A percentile compares a stretch with the other conserved stretches of the same genome.
Evolutionary conservation across 1,140 invertebrate species (phyloP).

Genomic region (Drosophila burlai): DNA sequence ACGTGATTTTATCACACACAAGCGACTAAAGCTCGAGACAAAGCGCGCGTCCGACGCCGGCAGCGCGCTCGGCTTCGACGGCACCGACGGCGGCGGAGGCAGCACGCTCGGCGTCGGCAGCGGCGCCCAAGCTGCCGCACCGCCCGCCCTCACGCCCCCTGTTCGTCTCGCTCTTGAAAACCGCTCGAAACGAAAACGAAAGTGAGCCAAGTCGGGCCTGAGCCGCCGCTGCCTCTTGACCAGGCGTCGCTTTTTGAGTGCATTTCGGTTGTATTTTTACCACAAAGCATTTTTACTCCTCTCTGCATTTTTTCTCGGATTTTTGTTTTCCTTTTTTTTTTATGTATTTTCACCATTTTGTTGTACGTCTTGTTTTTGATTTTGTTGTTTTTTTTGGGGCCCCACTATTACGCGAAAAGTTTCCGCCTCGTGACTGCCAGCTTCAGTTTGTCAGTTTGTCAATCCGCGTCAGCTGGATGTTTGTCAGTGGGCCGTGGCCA

Average conservation of each 20-base stretch:
- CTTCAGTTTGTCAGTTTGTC: conserved; percentile 50
- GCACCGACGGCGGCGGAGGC: conserved; percentile 12
- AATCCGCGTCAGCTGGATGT: conserved; percentile 41
- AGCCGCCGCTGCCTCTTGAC: conserved; percentile 47
- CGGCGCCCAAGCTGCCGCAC: conserved; percentile 5
- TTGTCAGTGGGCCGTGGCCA: conserved; percentile 55
- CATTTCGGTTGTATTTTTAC: conserved; percentile 3
- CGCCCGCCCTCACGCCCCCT: background rate
- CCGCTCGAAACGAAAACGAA: conserved; percentile 65
- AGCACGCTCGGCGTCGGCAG: conserved; percentile 35
- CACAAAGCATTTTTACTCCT: conserved; percentile 6
- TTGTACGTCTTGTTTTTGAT: conserved; percentile 16
- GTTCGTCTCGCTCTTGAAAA: conserved; percentile 17
- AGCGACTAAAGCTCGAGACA: conserved; percentile 84
- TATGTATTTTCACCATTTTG: conserved; percentile 8
- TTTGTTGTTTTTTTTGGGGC: conserved; percentile 24
- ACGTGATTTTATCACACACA: conserved; percentile 85
- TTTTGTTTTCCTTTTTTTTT: conserved; percentile 7
- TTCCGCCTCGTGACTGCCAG: conserved; percentile 66
- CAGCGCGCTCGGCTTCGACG: conserved; percentile 13
- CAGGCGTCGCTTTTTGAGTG: conserved; percentile 35
- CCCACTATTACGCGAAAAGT: conserved; percentile 59
- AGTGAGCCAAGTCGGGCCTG: conserved; percentile 58
- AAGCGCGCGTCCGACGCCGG: conserved; percentile 61
- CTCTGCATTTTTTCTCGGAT: conserved; percentile 1